Evolutionary conservation across 2,888 invertebrate genomes (phyloP).

Genomic region (Hyposoter didymator): DNA sequence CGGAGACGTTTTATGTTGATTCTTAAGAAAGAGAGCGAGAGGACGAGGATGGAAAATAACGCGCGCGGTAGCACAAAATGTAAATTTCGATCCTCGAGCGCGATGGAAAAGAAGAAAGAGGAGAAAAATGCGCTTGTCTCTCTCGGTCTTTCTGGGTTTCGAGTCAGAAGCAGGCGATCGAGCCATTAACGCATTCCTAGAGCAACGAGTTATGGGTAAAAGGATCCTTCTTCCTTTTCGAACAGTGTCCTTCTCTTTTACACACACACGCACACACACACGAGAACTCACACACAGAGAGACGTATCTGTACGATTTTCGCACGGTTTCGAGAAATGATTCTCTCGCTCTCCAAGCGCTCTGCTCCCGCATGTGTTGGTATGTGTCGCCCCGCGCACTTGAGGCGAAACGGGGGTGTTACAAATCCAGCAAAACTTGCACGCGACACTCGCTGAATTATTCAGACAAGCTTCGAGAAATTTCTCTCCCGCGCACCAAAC

Average conservation of each 20-base stretch:
- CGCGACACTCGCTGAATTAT: constrained; percentile 83
- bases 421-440: constrained; percentile 82
- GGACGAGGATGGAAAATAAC: constrained; percentile 73
- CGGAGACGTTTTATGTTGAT: constrained; percentile 68
- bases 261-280: neutral
- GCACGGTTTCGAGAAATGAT: constrained; percentile 10
- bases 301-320: constrained; percentile 3
- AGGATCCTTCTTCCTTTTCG: constrained; percentile 57
- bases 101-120: constrained; percentile 71
- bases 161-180: constrained; percentile 58
- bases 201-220: constrained; percentile 67
- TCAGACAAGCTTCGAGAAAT: constrained; percentile 74
- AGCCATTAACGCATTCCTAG: constrained; percentile 70
- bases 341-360: neutral
- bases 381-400: constrained; percentile 20
- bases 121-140: constrained; percentile 33
- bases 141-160: constrained; percentile 23
- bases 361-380: neutral
- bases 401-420: constrained; percentile 77
- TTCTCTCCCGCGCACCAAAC: constrained; percentile 33
- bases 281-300: neutral
- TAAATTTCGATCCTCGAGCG: constrained; percentile 79
- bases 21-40: constrained; percentile 39
- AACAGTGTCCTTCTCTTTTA: constrained; percentile 12
- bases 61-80: constrained; percentile 79